Base-by-base conservation (phyloP, 2,888 invertebrate genomes). In the Drosophila anomalata region DNA sequence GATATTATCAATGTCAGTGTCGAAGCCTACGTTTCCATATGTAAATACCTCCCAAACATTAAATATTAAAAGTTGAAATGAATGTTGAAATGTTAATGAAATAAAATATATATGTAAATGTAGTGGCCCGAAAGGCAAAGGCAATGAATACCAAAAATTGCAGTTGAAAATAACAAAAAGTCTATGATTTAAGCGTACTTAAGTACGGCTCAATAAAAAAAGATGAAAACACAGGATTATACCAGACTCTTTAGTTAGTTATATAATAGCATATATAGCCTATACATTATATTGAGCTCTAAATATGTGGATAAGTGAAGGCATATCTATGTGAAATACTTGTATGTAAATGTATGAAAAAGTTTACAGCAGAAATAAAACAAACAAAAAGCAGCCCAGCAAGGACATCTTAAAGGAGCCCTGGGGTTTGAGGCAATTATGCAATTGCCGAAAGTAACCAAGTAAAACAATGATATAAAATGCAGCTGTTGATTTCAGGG, bases 251-350 rank as follows among this genome's bases (percentile, higher is more conserved):
- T 57, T 57, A 73, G 59, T 41, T 73, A 73, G 52, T 26, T 73
- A 66, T 66, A 72, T 44, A 63, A 57, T 58, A 51, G 11, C 60
- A 59, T 51, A 59, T 51, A 53, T 44, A 42, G 41, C 62, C 36
- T 44, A 50, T 22, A 65, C 47, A 29, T 50, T 57, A 55, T 29
- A 57, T 44, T 61, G 70, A 79, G 83, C 66, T 72, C 56, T 63
- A 72, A 70, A 53, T 73, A 50, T 69, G 66, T 77, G 79, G 55
- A 69, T 77, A 79, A 77, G 84, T 69, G 74, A 53, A 66, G 74
- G 73, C 85, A 87, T 87, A 83, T 87, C 74, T 59, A 76, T 84
- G 85, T 87, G 81, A 76, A 73, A 78, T 76, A 81, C 78, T 80
- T 80, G 81, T 83, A 78, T 87, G 83, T 79, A 77, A 80, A 75